phyloP scores from a whole-genome alignment of 2,113 vertebrate genomes.

The Tachuris rubrigastra region DNA sequence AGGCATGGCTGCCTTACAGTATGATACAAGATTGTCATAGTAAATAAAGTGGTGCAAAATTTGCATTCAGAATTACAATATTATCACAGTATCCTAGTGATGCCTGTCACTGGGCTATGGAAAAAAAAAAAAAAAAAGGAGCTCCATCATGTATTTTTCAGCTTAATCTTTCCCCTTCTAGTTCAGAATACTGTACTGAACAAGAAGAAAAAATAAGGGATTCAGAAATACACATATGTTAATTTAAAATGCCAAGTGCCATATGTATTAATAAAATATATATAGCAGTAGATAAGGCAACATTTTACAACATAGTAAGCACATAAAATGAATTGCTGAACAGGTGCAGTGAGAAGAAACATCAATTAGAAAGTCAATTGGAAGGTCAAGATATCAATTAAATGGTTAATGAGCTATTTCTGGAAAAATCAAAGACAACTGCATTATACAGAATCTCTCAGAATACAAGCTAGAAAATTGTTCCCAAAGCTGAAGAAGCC shows the following conservation, averaged over 20 bases:
- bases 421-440: conserved; percentile 20
- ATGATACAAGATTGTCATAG: background rate
- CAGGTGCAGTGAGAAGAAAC: background rate
- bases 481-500: background rate
- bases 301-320: background rate
- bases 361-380: conserved; percentile 36
- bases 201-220: background rate
- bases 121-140: background rate
- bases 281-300: background rate
- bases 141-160: background rate
- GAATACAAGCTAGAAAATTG: background rate
- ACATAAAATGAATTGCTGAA: conserved; percentile 16
- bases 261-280: conserved; percentile 10
- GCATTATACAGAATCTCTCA: background rate
- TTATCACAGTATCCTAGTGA: background rate
- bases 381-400: conserved; percentile 41
- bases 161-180: background rate
- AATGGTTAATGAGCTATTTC: conserved; percentile 44
- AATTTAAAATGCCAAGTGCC: conserved; percentile 14
- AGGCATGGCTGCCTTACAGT: background rate
- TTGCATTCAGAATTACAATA: background rate
- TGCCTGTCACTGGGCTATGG: background rate
- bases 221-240: background rate
- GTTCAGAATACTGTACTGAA: background rate
- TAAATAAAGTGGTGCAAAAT: background rate